A percentile compares a stretch with the other conserved stretches of the same genome.
Evolutionary conservation across 2,888 invertebrate genomes (phyloP).

Genomic region (Dasysyrphus albostriatus): DNA sequence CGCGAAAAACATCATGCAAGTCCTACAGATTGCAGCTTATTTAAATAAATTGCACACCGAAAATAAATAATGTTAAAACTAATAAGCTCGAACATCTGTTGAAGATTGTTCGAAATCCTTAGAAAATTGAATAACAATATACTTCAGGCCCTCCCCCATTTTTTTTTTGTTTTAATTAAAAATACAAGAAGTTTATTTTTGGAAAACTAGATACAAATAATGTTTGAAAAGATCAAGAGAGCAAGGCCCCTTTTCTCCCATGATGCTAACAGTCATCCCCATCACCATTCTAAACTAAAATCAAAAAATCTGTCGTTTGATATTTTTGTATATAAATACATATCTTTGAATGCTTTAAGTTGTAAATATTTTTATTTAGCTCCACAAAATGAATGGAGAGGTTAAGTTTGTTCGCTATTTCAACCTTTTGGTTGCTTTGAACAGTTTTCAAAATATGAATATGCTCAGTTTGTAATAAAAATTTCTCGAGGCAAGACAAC

Average conservation of each 20-base stretch:
- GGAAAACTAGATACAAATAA: constrained; percentile 55
- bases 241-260: constrained; percentile 15
- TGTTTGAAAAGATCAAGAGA: constrained; percentile 3
- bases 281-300: constrained; percentile 49
- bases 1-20: constrained; percentile 34
- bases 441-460: constrained; percentile 52
- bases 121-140: constrained; percentile 62
- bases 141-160: constrained; percentile 64
- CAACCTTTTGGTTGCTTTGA: constrained; percentile 49
- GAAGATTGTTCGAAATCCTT: constrained; percentile 29
- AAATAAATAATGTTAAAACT: constrained; percentile 45
- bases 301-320: constrained; percentile 47
- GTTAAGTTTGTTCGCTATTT: constrained; percentile 48
- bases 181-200: constrained; percentile 59
- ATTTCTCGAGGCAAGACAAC: constrained; percentile 32
- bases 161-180: constrained; percentile 22
- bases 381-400: constrained; percentile 68
- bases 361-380: constrained; percentile 38
- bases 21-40: constrained; percentile 37
- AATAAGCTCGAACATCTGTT: constrained; percentile 68
- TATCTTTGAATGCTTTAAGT: constrained; percentile 11
- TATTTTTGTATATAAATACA: constrained; percentile 24
- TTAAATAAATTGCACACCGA: constrained; percentile 26
- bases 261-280: constrained; percentile 23
- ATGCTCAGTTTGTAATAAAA: constrained; percentile 54